Evolutionary conservation across 1,140 invertebrate species (phyloP), one percentile per base, ranked within the genome.

Genomic region (Lysiphlebus fabarum): DNA sequence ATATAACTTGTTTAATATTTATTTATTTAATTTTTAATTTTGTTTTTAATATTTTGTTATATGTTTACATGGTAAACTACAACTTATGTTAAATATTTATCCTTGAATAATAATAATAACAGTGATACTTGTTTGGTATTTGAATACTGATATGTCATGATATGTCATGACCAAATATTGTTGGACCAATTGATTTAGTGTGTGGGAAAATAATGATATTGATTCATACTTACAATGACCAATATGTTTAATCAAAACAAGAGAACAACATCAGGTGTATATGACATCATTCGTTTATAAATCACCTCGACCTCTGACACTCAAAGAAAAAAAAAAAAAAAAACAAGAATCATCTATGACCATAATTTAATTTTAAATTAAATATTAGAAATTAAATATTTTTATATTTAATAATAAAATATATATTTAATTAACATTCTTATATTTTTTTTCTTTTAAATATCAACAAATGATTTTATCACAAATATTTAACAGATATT

Each of bases 251-350:
- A 26, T 26, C 17, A 26, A 26, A 26, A 26, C 4, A 26, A 26
- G 17, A 4, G 17, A 4, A 26, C 58, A 55, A 14, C 53, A 42
- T 49, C 58, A 60, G 44, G 53, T 55, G 58, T 43, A 11, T 47
- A 42, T 48, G 53, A 53, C 50, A 42, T 59, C 58, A 59, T 38
- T 41, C 10, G 26, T 41, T 48, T 41, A n/a, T 54, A 12, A 43
- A 10, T 60, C 26, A 45, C 58, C 58, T 60, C 58, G 58, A 60
- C 58, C 58, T 47, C 33, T 9, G 47, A 49, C 53, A 60, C 53
- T 51, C 38, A 34, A 26, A 33, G 43, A 17, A 9, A 37, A 51
- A 51, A n/a, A 36, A 33, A 51, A 10, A 51, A 12, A 17, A 3
- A 17, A 26, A 26, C 17, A 38, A 6, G 41, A 12, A 43, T 12